Evolutionary conservation across 2,888 invertebrate genomes (phyloP).

Genomic region (Acheta domesticus): DNA sequence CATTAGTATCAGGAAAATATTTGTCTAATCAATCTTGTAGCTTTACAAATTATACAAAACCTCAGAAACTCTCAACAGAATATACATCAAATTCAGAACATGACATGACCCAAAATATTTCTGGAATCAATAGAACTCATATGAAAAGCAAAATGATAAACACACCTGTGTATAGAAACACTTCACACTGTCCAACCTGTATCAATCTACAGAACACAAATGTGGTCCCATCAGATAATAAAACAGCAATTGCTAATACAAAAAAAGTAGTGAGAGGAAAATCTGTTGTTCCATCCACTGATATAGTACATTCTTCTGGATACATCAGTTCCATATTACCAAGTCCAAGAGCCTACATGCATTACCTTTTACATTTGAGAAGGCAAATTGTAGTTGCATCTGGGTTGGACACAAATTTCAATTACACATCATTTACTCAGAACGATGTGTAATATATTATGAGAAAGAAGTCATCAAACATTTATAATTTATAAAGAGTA

Average conservation of each 20-base stretch:
- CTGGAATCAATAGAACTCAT: no score
- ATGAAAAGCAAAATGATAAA: no score
- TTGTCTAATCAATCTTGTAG: no score
- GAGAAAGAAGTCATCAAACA: background rate
- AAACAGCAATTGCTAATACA: background rate
- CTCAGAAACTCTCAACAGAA: no score
- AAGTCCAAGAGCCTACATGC: conserved; percentile 6
- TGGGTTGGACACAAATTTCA: background rate
- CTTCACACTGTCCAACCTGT: no score
- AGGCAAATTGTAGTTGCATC: conserved; percentile 1
- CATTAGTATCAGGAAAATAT: no score
- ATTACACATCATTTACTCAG: background rate
- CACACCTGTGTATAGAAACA: no score
- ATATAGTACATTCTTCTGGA: background rate
- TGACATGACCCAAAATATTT: no score
- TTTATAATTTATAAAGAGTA: no score
- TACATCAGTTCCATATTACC: background rate
- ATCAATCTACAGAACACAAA: background rate
- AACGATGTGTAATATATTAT: background rate
- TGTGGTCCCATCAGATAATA: background rate
- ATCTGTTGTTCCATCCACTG: background rate
- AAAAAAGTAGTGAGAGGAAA: background rate
- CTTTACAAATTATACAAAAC: no score
- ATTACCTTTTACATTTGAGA: background rate
- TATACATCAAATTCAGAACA: no score